Conservation (phyloP, 2,113 vertebrate genomes). For the Dromaius novaehollandiae region DNA sequence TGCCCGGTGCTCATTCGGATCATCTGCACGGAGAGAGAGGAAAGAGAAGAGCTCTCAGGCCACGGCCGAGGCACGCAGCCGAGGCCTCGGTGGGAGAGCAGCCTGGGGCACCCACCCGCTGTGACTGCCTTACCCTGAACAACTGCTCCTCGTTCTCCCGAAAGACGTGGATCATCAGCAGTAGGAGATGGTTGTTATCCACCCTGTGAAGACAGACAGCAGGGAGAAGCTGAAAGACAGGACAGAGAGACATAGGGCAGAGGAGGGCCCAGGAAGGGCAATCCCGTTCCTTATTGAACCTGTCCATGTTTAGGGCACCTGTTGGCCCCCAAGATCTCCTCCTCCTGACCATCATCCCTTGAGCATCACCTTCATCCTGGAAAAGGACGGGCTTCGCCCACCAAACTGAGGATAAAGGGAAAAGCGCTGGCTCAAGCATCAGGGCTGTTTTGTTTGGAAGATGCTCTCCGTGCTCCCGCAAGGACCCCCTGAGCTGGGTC, state of each 20-base stretch:
- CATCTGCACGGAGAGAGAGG: slow-evolving; percentile 80
- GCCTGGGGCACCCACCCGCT: neutral
- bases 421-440: neutral
- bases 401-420: fast-evolving
- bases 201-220: slow-evolving; percentile 78
- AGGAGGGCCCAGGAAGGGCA: neutral
- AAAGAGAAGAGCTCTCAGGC: neutral
- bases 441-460: neutral
- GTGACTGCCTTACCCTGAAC: slow-evolving; percentile 84
- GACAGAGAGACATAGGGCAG: fast-evolving
- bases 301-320: neutral
- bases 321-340: neutral
- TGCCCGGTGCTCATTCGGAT: slow-evolving; percentile 96
- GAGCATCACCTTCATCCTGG: neutral
- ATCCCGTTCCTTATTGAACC: neutral
- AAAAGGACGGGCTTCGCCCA: neutral
- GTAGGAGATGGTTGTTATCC: slow-evolving; percentile 96
- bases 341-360: neutral
- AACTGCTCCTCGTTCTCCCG: slow-evolving; percentile 97
- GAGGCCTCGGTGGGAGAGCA: fast-evolving
- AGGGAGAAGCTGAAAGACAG: neutral
- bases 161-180: slow-evolving; percentile 98
- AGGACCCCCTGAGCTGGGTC: neutral
- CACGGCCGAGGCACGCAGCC: fast-evolving
- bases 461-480: neutral